A percentile compares a stretch with the other conserved stretches of the same genome.
Evolutionary conservation across 2,888 invertebrate genomes (phyloP).

Genomic region (Hirtodrosophila trivittata): DNA sequence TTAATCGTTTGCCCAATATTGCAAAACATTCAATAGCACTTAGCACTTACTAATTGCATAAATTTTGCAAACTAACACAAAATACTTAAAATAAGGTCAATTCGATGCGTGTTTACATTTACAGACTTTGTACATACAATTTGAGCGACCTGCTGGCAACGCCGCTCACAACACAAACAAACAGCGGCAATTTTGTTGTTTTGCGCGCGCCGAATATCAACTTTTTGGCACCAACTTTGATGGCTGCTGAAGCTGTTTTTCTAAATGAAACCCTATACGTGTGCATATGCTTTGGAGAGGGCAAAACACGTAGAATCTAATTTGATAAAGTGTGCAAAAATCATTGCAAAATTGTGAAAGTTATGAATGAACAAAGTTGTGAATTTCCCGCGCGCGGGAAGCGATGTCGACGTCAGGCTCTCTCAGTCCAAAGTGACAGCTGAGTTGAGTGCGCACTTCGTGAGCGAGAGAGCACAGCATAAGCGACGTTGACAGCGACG

Average conservation of each 20-base stretch:
- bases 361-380: slow-evolving; percentile 64
- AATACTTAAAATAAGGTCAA: slow-evolving; percentile 27
- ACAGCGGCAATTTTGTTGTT: slow-evolving; percentile 70
- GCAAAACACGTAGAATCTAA: slow-evolving; percentile 71
- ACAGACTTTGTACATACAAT: slow-evolving; percentile 11
- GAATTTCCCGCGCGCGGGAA: slow-evolving; percentile 83
- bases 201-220: slow-evolving; percentile 60
- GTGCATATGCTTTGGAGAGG: slow-evolving; percentile 45
- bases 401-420: slow-evolving; percentile 55
- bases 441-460: slow-evolving; percentile 65
- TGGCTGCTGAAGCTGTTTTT: slow-evolving; percentile 32
- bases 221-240: slow-evolving; percentile 73
- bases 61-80: slow-evolving; percentile 4
- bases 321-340: slow-evolving; percentile 64
- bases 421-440: slow-evolving; percentile 55
- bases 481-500: slow-evolving; percentile 37
- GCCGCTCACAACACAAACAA: slow-evolving; percentile 62
- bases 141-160: slow-evolving; percentile 60
- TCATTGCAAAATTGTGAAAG: slow-evolving; percentile 51
- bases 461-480: slow-evolving; percentile 33
- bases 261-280: slow-evolving; percentile 63
- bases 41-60: no score
- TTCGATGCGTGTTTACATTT: slow-evolving; percentile 38
- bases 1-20: no score
- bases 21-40: not conserved